Evolutionary conservation across 2,113 vertebrate genomes (phyloP).

Genomic region (Haplotaxodon microlepis): DNA sequence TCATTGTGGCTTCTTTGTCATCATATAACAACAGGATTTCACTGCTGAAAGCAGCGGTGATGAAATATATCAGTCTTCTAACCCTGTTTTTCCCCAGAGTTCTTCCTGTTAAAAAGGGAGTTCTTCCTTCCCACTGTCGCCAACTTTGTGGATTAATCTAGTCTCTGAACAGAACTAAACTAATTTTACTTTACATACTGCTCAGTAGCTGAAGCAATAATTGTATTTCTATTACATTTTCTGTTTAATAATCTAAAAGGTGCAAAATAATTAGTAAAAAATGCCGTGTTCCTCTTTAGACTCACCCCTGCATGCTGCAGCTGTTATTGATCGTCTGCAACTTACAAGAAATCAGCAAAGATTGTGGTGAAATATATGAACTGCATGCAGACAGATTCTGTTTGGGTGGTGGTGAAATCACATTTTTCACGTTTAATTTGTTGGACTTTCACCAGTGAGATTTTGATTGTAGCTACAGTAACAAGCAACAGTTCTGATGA

Average conservation of each 20-base stretch:
- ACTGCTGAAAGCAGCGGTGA: not conserved
- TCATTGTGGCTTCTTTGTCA: rapidly evolving
- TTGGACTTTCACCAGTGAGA: not conserved
- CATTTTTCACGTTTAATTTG: rapidly evolving
- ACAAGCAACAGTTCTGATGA: not conserved
- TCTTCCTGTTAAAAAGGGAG: not conserved
- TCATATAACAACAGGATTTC: not conserved
- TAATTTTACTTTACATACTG: not conserved
- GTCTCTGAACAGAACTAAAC: not conserved
- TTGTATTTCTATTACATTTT: not conserved
- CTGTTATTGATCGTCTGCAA: not conserved
- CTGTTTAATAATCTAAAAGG: not conserved
- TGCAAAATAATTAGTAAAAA: not conserved
- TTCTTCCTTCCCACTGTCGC: not conserved
- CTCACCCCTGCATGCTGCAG: not conserved
- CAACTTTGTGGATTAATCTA: rapidly evolving
- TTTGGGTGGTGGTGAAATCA: not conserved
- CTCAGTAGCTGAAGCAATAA: not conserved
- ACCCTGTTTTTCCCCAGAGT: rapidly evolving
- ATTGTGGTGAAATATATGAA: not conserved
- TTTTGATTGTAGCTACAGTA: not conserved
- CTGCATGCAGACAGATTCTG: not conserved
- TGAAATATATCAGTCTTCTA: not conserved
- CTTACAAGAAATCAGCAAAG: not conserved
- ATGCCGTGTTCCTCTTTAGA: rapidly evolving